Evolutionary conservation across 2,797 vertebrate species (phyloP).

Genomic region (Anguilla marmorata): DNA sequence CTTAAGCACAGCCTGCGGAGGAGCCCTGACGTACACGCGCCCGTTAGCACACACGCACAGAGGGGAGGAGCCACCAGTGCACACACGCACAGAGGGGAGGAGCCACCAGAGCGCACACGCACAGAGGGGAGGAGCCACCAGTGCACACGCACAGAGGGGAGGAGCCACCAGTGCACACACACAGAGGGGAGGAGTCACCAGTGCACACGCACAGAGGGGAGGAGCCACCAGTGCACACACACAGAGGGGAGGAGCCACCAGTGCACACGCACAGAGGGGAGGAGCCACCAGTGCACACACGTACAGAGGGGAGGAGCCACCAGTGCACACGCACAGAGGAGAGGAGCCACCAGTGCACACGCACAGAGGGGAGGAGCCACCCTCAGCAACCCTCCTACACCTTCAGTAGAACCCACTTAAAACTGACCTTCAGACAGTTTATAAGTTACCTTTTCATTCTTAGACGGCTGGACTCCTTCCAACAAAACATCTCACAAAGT

Average conservation of each 20-base stretch:
- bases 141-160: background rate
- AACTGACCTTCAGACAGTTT: background rate
- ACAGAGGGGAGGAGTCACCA: too few species aligned
- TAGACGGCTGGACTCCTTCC: background rate
- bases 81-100: background rate
- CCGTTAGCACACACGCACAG: background rate
- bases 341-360: too few species aligned
- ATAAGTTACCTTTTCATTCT: background rate
- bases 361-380: too few species aligned
- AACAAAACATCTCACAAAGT: background rate
- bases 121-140: background rate
- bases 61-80: too few species aligned
- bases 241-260: too few species aligned
- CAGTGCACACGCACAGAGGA: too few species aligned
- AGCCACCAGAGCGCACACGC: background rate
- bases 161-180: too few species aligned
- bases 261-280: too few species aligned
- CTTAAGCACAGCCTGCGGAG: slow-evolving; percentile 13
- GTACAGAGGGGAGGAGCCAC: too few species aligned
- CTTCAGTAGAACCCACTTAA: background rate
- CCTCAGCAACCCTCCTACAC: background rate
- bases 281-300: too few species aligned
- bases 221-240: too few species aligned
- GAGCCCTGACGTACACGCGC: background rate
- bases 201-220: too few species aligned